phyloP scores from a whole-genome alignment of 2,888 invertebrate genomes.

The Sabellastarte sp. region DNA sequence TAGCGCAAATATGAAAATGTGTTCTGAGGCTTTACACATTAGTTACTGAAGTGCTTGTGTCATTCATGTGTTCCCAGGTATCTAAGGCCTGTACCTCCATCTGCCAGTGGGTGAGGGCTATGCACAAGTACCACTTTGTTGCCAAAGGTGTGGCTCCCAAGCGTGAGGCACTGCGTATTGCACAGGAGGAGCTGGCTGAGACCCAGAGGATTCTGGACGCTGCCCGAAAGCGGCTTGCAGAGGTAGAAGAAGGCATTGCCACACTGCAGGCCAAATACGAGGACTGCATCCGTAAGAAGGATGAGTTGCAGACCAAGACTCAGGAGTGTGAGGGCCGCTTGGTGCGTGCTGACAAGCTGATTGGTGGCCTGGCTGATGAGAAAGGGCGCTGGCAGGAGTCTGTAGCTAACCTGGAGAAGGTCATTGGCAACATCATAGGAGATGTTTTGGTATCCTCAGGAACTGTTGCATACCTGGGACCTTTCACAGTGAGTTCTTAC shows the following conservation, averaged over 20 bases:
- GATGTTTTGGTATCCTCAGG: conserved; percentile 58
- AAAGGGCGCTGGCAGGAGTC: conserved; percentile 60
- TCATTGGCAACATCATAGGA: conserved; percentile 56
- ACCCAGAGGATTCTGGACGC: conserved; percentile 54
- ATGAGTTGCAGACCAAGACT: conserved; percentile 58
- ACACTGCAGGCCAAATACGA: conserved; percentile 57
- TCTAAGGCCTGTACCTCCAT: conserved; percentile 79
- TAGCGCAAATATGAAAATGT: too few relatives aligned
- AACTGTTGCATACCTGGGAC: conserved; percentile 58
- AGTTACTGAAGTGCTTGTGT: too few relatives aligned
- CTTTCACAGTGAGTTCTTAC: conserved; percentile 58
- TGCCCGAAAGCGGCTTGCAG: conserved; percentile 51
- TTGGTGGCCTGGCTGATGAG: conserved; percentile 59
- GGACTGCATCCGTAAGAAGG: conserved; percentile 58
- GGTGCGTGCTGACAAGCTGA: conserved; percentile 56
- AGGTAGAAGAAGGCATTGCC: conserved; percentile 58
- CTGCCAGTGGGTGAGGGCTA: conserved; percentile 74
- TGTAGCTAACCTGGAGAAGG: conserved; percentile 48
- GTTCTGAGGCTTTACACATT: too few relatives aligned
- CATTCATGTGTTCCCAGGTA: conserved; percentile 62
- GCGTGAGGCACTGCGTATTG: conserved; percentile 52
- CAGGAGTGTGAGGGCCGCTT: conserved; percentile 57
- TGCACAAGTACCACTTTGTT: conserved; percentile 61
- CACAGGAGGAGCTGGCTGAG: conserved; percentile 55
- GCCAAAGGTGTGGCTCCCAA: conserved; percentile 59